Conservation (phyloP, 2,888 invertebrate genomes). For the Pristionchus fissidentatus region DNA sequence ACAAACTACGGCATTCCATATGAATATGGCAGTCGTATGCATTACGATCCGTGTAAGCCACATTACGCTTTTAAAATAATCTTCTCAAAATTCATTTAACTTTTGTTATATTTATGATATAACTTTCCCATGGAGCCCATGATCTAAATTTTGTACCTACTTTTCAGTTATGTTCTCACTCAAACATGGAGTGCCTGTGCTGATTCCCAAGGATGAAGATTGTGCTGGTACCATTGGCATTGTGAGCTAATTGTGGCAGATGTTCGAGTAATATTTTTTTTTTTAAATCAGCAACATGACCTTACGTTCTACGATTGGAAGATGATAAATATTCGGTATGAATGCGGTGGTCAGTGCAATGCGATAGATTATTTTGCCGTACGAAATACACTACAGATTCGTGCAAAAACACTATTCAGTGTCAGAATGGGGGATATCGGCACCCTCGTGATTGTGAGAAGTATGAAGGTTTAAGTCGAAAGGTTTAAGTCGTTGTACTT, state of each 20-base stretch:
- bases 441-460: background rate
- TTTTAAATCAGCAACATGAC: background rate
- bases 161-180: background rate
- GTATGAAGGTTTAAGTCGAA: too few relatives aligned
- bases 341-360: background rate
- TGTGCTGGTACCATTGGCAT: background rate
- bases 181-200: background rate
- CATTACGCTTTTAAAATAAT: too few relatives aligned
- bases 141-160: background rate
- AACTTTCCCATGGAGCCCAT: too few relatives aligned
- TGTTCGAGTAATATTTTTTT: background rate
- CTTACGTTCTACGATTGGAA: background rate
- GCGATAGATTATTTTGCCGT: background rate
- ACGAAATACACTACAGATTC: background rate
- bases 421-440: background rate
- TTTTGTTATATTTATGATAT: too few relatives aligned
- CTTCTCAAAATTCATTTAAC: too few relatives aligned
- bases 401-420: background rate
- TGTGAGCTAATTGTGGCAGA: background rate
- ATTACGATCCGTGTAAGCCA: background rate
- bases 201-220: background rate
- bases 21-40: background rate
- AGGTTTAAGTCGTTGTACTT: too few relatives aligned
- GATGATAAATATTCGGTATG: conserved; percentile 7
- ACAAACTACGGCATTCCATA: background rate